Evolutionary conservation across 2,113 vertebrate species (phyloP).

Genomic region (Dipodomys ordii): DNA sequence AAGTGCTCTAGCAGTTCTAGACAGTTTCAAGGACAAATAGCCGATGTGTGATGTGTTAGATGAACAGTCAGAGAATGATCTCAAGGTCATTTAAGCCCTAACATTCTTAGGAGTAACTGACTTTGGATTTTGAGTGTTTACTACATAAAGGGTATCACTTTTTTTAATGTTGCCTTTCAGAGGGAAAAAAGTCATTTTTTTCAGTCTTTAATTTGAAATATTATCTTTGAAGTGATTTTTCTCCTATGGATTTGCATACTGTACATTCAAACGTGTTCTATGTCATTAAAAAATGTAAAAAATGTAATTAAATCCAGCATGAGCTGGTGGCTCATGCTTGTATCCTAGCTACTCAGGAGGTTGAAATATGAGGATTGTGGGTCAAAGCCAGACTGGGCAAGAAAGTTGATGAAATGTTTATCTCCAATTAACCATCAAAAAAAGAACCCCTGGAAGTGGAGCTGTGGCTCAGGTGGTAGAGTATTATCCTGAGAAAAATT

Average conservation of each 20-base stretch:
- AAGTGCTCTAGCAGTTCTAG: constrained; percentile 19
- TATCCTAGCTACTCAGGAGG: too few species aligned
- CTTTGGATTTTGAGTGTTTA: constrained; percentile 24
- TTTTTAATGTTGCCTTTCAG: constrained; percentile 13
- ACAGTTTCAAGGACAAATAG: constrained; percentile 45
- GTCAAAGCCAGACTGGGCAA: too few species aligned
- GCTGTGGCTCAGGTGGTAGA: too few species aligned
- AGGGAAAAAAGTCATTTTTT: background rate
- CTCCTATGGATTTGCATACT: background rate
- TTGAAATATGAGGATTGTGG: too few species aligned
- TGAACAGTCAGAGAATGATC: constrained; percentile 49
- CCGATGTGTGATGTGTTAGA: background rate
- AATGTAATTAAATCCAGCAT: too few species aligned
- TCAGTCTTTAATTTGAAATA: constrained; percentile 17
- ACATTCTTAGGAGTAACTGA: background rate
- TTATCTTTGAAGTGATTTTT: constrained; percentile 44
- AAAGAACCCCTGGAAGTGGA: too few species aligned
- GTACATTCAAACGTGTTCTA: background rate
- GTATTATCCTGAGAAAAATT: too few species aligned
- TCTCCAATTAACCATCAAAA: too few species aligned
- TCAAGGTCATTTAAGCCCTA: constrained; percentile 67
- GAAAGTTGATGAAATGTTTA: too few species aligned
- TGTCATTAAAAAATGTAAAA: background rate
- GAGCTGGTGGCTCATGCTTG: too few species aligned
- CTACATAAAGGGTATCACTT: background rate